Evolutionary conservation across 2,113 vertebrate species (phyloP), one percentile per base, ranked within the genome.

Genomic region (Antennarius striatus): DNA sequence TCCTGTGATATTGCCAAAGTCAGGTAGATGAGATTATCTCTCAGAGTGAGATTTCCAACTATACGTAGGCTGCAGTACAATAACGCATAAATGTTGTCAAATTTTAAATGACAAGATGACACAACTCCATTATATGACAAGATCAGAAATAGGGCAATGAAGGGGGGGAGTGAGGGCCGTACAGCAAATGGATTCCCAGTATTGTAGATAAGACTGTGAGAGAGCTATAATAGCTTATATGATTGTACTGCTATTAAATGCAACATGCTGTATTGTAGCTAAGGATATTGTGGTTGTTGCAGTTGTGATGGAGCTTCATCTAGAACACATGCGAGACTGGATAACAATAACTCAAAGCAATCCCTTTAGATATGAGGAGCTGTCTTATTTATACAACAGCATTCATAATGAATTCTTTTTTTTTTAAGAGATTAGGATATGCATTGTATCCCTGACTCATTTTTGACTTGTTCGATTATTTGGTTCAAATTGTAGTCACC

Each of bases 101-200:
- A 76, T 81, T 86, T 66, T 68, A 83, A 84, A 80, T 58, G 76
- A 83, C 80, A 71, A 70, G 75, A 70, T 1, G 22, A 28, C 71
- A 65, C 62, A 73, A 77, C 70, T 84, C 68, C 71, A 85, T 84
- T 85, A 82, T 80, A 69, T 75, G 77, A 75, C 82, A 88, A 88
- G 85, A 84, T 90, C 86, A 84, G 75, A 64, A 51, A 56, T 56
- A 43, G 79, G 79, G 75, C 71, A 46, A 22, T 6, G 15, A 50
- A 30, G 56, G 63, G 61, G 51, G 63, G 66, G 66, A 43, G 53
- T 1, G 22, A 22, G 59, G 22, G 49, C 10, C 4, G 5, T 46
- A 28, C 15, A 51, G 75, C 52, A 73, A 81, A 83, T 86, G 78
- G 68, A 75, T 89, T 87, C 49, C 60, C 53, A 53, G 66, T 43